Conservation (phyloP, 2,888 invertebrate species). For the Trachelus iudaicus region DNA sequence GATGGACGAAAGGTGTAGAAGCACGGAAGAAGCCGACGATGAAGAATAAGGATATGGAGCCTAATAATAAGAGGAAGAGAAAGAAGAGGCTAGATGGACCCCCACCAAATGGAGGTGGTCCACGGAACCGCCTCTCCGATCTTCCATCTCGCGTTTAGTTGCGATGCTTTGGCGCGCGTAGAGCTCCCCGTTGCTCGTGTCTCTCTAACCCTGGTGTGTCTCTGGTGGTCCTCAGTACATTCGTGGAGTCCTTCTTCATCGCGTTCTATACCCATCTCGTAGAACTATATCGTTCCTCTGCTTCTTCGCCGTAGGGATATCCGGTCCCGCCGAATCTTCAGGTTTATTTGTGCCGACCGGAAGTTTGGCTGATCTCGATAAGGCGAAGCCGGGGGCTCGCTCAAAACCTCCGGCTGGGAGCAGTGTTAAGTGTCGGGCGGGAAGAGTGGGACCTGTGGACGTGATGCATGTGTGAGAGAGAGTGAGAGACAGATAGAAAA, state of each 20-base stretch:
- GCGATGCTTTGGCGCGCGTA: slow-evolving; percentile 49
- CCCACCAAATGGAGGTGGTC: slow-evolving; percentile 50
- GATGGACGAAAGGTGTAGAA: background rate
- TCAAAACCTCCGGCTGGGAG: background rate
- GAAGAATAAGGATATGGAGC: background rate
- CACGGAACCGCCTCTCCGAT: slow-evolving; percentile 61
- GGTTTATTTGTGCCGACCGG: background rate
- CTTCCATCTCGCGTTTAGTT: slow-evolving; percentile 22
- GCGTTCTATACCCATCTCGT: slow-evolving; percentile 25
- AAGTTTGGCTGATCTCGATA: background rate
- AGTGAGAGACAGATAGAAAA: background rate
- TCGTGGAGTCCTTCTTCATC: slow-evolving; percentile 40
- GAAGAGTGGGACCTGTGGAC: background rate
- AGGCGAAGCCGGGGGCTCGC: background rate
- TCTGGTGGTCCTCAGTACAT: slow-evolving; percentile 44
- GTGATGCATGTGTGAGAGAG: background rate
- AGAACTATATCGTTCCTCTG: slow-evolving; percentile 10
- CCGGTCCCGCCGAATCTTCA: background rate
- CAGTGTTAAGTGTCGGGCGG: background rate
- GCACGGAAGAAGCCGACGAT: background rate
- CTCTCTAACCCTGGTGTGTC: slow-evolving; percentile 36
- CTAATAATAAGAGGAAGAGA: slow-evolving; percentile 1
- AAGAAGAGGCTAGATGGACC: background rate
- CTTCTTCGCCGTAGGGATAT: background rate
- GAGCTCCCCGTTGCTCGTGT: slow-evolving; percentile 41